A percentile compares a stretch with the other conserved stretches of the same genome.
Conservation (phyloP, 1,140 invertebrate genomes). For the Chrysomallon squamiferum region DNA sequence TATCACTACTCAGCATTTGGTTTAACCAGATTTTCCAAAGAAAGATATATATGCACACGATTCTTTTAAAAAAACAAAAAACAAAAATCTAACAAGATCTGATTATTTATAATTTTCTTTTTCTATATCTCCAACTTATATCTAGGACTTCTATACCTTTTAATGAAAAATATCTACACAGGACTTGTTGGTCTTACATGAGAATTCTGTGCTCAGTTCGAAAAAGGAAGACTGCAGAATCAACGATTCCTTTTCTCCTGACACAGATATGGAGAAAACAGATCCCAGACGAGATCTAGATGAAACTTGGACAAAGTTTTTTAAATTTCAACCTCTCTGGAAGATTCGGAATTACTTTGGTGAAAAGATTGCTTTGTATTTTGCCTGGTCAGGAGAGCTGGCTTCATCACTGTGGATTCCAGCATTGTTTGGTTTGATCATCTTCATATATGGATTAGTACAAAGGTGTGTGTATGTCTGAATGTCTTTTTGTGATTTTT, state of each 20-base stretch:
- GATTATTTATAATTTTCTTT: no score
- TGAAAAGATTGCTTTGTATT: constrained; percentile 65
- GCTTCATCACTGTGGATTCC: constrained; percentile 61
- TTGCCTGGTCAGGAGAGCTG: constrained; percentile 62
- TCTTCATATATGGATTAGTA: constrained; percentile 61
- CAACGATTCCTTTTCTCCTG: constrained; percentile 6
- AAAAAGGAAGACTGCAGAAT: constrained; percentile 20
- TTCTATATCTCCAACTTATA: no score
- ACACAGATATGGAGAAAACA: background rate
- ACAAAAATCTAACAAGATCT: no score
- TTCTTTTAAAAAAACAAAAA: no score
- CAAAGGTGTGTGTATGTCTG: constrained; percentile 39
- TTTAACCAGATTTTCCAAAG: no score
- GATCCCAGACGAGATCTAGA: constrained; percentile 41
- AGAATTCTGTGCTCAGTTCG: constrained; percentile 37
- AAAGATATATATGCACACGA: no score
- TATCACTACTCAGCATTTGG: no score
- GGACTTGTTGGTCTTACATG: constrained; percentile 61
- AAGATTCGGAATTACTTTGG: constrained; percentile 65
- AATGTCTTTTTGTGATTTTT: background rate
- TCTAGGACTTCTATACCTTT: constrained; percentile 59
- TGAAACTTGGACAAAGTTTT: constrained; percentile 51
- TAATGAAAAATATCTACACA: constrained; percentile 56
- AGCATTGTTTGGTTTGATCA: constrained; percentile 57
- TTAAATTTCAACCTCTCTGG: constrained; percentile 61